These are phyloP conservation scores for Hermodice carunculata DNA, from an alignment of 2,888 invertebrate genomes.

Conservation along the genomic window DNA sequence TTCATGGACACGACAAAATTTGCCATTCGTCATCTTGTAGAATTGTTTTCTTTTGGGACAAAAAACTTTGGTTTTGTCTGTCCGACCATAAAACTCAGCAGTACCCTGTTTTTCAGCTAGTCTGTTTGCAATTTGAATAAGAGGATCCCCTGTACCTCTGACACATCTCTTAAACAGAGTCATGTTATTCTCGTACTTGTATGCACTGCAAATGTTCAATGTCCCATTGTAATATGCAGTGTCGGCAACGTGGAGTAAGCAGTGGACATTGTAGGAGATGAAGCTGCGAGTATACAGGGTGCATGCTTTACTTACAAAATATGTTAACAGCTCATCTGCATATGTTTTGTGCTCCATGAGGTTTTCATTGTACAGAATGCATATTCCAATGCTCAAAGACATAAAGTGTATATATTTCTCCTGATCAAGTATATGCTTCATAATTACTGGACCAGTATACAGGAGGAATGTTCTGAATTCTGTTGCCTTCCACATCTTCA, in stretches of 20 bases:
- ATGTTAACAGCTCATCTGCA: neutral
- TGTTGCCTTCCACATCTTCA: conserved; percentile 8
- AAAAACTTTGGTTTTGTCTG: too few species aligned
- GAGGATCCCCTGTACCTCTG: neutral
- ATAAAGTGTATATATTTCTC: neutral
- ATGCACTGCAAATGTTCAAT: neutral
- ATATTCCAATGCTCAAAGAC: neutral
- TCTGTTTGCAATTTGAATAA: neutral
- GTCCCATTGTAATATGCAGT: neutral
- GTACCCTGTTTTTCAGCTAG: neutral
- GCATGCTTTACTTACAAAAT: neutral
- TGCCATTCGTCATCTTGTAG: too few species aligned
- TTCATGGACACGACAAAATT: too few species aligned
- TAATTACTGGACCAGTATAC: neutral
- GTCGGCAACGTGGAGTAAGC: neutral
- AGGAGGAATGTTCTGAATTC: neutral
- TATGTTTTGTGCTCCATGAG: neutral
- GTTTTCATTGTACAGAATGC: neutral
- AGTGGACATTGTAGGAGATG: neutral
- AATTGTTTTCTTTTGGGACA: too few species aligned
- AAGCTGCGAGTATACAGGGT: too few species aligned
- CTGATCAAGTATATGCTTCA: neutral
- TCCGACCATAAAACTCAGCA: too few species aligned
- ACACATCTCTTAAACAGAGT: neutral
- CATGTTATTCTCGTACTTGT: neutral